Evolutionary conservation across 2,888 invertebrate species (phyloP).

Genomic region (Diplazon laetatorius): DNA sequence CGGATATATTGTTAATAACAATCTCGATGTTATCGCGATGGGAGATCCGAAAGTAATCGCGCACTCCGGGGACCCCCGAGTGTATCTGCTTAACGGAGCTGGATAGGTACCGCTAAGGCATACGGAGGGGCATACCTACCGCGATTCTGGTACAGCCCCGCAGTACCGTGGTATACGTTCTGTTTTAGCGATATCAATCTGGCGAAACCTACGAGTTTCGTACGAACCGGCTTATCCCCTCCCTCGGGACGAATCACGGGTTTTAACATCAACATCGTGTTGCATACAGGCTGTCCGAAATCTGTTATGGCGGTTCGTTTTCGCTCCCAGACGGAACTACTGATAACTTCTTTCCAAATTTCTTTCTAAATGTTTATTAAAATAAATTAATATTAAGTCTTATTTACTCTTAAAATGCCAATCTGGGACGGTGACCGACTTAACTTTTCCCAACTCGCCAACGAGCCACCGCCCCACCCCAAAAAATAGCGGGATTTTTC

Average conservation of each 20-base stretch:
- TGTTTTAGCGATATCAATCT: conserved; percentile 71
- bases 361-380: too few species aligned
- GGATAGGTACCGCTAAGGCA: conserved; percentile 72
- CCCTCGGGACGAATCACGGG: conserved; percentile 35
- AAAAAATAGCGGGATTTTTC: too few species aligned
- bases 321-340: not conserved
- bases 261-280: conserved; percentile 24
- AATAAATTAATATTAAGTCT: too few species aligned
- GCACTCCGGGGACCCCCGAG: conserved; percentile 5
- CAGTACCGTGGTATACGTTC: not conserved
- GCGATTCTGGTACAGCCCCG: not conserved
- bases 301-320: conserved; percentile 1
- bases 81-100: conserved; percentile 71
- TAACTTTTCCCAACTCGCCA: too few species aligned
- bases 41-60: conserved; percentile 70
- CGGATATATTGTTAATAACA: conserved; percentile 73
- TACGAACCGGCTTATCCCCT: conserved; percentile 17
- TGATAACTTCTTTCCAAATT: too few species aligned
- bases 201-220: conserved; percentile 60
- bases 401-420: too few species aligned
- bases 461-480: too few species aligned
- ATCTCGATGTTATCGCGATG: conserved; percentile 69
- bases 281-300: not conserved
- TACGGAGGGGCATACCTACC: not conserved
- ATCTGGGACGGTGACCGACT: too few species aligned